Evolutionary conservation across 2,888 invertebrate genomes (phyloP), one percentile per base, ranked within the genome.

Genomic region (Spodoptera picta): DNA sequence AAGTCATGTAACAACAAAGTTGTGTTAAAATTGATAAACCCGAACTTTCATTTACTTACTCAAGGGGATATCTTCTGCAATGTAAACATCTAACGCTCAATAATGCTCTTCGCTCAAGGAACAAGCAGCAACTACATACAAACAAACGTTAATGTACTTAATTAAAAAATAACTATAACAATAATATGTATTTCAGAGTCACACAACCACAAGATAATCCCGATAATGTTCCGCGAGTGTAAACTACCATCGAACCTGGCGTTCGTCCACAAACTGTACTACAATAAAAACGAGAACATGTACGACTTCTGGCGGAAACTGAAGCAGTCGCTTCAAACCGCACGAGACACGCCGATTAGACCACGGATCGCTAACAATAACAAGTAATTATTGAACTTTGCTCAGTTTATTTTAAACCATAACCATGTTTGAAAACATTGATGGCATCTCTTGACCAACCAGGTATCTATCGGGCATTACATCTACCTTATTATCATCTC

Each of bases 261-360:
- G 36, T 96, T 96, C 81, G 96, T 96, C 84, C 96, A 96, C 83
- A 95, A 95, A 76, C 90, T 98, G 60, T 82, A 86, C 69, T 92
- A 88, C 70, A 95, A 96, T 80, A 91, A 95, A 48, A 61, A 72
- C 63, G 87, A 93, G 1, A 91, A 92, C 48, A 77, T 84, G 58
- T 96, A 95, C 81, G 95, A 97, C 87, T 97, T 97, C 89, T 98
- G 97, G 97, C 95, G 95, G 7, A 96, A 96, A 78, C 90, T 97
- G 27, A 90, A 94, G 43, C 91, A 95, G 67, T 96, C 97, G 0
- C 87, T 96, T 2, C 80, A 83, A 12, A 63, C 68, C 10, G 74
- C 70, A 0, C 50, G 73, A 12, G 53, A 54, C 49, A 46, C 70
- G 0, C 63, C 66, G 1, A 56, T 5, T 7, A 36, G 76, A 11